phyloP scores from a whole-genome alignment of 2,113 vertebrate genomes.

The Myotis davidii region DNA sequence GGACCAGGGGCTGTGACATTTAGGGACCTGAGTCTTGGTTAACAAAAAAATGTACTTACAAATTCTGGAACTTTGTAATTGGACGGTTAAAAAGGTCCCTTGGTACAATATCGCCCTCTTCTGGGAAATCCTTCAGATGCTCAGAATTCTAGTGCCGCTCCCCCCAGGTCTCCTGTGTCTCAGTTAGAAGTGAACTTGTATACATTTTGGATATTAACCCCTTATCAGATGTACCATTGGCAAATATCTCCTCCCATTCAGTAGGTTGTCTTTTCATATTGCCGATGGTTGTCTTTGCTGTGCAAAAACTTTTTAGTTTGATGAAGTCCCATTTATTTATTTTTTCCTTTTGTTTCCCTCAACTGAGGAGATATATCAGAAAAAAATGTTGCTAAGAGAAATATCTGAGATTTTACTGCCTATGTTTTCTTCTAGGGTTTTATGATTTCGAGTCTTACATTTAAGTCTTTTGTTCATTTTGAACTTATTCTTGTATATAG shows the following conservation, averaged over 20 bases:
- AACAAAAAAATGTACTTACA: background rate
- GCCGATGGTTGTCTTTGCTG: background rate
- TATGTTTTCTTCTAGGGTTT: background rate
- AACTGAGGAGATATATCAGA: background rate
- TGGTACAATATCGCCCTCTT: slow-evolving; percentile 68
- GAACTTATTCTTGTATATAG: background rate
- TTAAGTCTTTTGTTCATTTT: background rate
- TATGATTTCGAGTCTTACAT: background rate
- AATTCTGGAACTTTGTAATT: background rate
- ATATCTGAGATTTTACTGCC: background rate
- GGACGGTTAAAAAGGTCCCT: background rate
- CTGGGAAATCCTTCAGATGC: slow-evolving; percentile 41
- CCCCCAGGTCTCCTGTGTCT: background rate
- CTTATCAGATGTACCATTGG: background rate
- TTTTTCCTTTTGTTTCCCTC: background rate
- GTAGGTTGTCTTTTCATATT: background rate
- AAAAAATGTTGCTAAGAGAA: background rate
- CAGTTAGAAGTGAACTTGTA: background rate
- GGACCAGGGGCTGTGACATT: background rate
- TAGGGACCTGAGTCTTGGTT: background rate
- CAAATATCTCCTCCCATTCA: background rate
- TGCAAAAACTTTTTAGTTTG: background rate
- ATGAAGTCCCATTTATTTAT: background rate
- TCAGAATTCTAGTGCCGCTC: background rate
- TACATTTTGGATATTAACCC: background rate